Evolutionary conservation across 2,113 vertebrate genomes (phyloP), one percentile per base, ranked within the genome.

Genomic region (Balaeniceps rex): DNA sequence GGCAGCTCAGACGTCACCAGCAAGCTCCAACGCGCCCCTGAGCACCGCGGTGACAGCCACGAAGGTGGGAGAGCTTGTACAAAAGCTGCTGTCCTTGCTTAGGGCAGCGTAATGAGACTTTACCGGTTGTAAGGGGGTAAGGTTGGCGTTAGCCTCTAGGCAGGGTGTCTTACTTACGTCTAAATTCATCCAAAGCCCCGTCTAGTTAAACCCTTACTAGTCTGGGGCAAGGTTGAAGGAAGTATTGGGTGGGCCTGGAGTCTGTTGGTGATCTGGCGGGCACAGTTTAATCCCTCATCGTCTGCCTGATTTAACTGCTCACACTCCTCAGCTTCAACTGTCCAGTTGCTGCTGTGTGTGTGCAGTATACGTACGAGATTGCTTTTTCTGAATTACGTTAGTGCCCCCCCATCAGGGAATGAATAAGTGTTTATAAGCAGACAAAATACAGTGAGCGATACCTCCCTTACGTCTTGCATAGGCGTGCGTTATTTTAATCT

Each of bases 1-100:
- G 91, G 98, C 98, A 83, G 97, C 98, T 75, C 98, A 99, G 80
- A 98, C 99, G 14, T 95, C 99, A 84, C 97, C 99, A 63, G 97
- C 98, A 93, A 98, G 98, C 95, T 98, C 99, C 77, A 99, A 99
- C 13, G 69, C 99, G 7, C 97, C 97, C 78, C 98, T 99, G 95
- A 96, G 98, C 87, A 94, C 99, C 2, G 98, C 99, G 0, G 98
- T 99, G 47, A 97, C 99, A 7, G 99, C 98, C 87, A 90, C 98
- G 3, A 98, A 98, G 98, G 98, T 98, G 97, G 94, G 98, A 95
- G 47, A 93, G 17, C 52, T 60, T 3, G 3, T 21, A 25, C 28
- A 12, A 26, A 49, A 75, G 57, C 47, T 64, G 38, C 63, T 65
- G 42, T 17, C 42, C 55, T 46, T 3, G 1, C 1, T 0, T 2